phyloP scores from a whole-genome alignment of 1,140 invertebrate species.

The Drosophila punjabiensis region DNA sequence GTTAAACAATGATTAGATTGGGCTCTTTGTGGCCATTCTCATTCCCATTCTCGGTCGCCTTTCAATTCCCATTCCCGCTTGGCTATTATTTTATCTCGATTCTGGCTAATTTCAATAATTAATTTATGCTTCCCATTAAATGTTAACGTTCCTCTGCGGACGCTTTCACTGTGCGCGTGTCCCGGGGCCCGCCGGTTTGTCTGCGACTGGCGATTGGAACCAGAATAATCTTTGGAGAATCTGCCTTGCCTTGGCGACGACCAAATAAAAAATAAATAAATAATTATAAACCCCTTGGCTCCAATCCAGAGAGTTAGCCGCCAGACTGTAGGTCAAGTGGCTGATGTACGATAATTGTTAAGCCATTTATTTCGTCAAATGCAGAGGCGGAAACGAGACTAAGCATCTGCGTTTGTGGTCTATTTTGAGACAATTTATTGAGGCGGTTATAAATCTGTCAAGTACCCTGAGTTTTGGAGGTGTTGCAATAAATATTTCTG shows the following conservation, averaged over 20 bases:
- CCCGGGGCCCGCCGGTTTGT: constrained; percentile 37
- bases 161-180: constrained; percentile 74
- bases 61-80: constrained; percentile 30
- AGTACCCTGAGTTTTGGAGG: constrained; percentile 49
- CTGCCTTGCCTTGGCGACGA: not conserved
- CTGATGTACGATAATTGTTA: constrained; percentile 55
- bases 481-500: constrained; percentile 51
- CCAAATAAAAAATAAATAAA: constrained; percentile 9
- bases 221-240: constrained; percentile 20
- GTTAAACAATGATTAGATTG: constrained; percentile 79
- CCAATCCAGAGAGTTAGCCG: constrained; percentile 13
- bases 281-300: constrained; percentile 8
- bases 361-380: constrained; percentile 51
- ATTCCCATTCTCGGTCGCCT: constrained; percentile 29
- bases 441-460: constrained; percentile 67
- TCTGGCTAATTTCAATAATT: constrained; percentile 73
- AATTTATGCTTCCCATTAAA: constrained; percentile 71
- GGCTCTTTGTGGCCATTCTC: constrained; percentile 39
- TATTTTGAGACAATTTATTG: constrained; percentile 74
- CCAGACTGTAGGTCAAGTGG: constrained; percentile 50
- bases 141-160: constrained; percentile 51
- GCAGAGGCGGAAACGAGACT: constrained; percentile 72
- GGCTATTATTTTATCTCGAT: constrained; percentile 43
- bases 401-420: constrained; percentile 38
- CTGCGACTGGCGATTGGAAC: constrained; percentile 36